These are phyloP conservation scores for Diloba caeruleocephala DNA, from an alignment of 2,888 invertebrate genomes.

Conservation along the genomic window DNA sequence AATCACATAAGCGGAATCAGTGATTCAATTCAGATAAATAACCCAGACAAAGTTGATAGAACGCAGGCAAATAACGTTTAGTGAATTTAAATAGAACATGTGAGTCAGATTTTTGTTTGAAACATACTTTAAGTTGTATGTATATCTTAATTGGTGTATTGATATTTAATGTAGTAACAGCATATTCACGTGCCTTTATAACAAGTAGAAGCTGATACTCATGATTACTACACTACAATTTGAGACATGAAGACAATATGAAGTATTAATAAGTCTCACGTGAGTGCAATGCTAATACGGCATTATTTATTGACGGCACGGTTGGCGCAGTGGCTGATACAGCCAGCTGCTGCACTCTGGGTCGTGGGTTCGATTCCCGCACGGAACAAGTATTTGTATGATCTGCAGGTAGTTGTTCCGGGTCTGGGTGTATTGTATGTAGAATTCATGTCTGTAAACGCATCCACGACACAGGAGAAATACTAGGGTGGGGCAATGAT, in stretches of 20 bases:
- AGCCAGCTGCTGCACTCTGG: no score
- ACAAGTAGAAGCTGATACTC: slow-evolving; percentile 15
- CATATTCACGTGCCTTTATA: slow-evolving; percentile 3
- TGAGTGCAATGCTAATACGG: slow-evolving; percentile 19
- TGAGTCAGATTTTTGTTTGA: slow-evolving; percentile 47
- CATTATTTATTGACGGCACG: no score
- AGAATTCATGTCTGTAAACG: no score
- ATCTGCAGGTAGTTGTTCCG: no score
- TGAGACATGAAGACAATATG: slow-evolving; percentile 14
- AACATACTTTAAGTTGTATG: slow-evolving; percentile 9
- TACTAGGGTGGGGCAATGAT: slow-evolving; percentile 15
- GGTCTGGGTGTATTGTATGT: no score
- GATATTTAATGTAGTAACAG: slow-evolving; percentile 1
- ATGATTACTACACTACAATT: no score
- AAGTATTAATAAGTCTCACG: slow-evolving; percentile 9
- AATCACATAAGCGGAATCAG: slow-evolving; percentile 41
- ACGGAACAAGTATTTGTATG: no score
- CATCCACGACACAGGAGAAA: no score
- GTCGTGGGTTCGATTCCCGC: no score
- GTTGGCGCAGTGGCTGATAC: no score
- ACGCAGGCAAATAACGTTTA: slow-evolving; percentile 46
- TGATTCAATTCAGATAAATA: slow-evolving; percentile 56
- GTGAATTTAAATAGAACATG: slow-evolving; percentile 42
- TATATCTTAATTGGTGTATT: slow-evolving; percentile 16
- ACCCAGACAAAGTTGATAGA: slow-evolving; percentile 39